A percentile compares a stretch with the other conserved stretches of the same genome.
Evolutionary conservation across 2,113 vertebrate species (phyloP).

Genomic region (Hemiscyllium ocellatum): DNA sequence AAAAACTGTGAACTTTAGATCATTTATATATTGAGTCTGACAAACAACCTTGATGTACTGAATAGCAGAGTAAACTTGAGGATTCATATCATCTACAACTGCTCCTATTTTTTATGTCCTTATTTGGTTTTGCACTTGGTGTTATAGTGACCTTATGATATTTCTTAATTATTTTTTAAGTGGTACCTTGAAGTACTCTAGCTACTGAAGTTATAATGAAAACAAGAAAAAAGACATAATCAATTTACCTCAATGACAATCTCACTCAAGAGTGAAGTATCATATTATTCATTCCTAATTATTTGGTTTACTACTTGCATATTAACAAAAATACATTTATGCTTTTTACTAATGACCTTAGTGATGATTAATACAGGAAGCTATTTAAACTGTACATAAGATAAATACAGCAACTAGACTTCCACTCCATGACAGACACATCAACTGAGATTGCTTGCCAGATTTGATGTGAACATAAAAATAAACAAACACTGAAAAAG

Average conservation of each 20-base stretch:
- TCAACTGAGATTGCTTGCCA: background rate
- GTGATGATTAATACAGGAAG: background rate
- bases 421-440: background rate
- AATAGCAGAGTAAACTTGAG: no score
- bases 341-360: background rate
- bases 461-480: background rate
- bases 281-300: background rate
- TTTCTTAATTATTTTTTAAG: background rate
- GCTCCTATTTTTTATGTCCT: no score
- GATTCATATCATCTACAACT: no score
- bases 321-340: background rate
- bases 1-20: background rate
- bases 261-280: background rate
- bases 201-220: background rate
- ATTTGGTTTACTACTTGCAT: background rate
- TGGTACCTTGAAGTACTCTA: background rate
- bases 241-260: background rate
- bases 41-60: no score
- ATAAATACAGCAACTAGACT: background rate
- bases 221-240: background rate
- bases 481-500: background rate
- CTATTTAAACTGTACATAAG: background rate
- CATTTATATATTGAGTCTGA: background rate
- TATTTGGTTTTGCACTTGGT: background rate
- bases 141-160: background rate